Percentiles rank a stretch among this genome's conserved stretches.
phyloP scores from a whole-genome alignment of 2,797 vertebrate species.

The Hydrocynus forskahlii region DNA sequence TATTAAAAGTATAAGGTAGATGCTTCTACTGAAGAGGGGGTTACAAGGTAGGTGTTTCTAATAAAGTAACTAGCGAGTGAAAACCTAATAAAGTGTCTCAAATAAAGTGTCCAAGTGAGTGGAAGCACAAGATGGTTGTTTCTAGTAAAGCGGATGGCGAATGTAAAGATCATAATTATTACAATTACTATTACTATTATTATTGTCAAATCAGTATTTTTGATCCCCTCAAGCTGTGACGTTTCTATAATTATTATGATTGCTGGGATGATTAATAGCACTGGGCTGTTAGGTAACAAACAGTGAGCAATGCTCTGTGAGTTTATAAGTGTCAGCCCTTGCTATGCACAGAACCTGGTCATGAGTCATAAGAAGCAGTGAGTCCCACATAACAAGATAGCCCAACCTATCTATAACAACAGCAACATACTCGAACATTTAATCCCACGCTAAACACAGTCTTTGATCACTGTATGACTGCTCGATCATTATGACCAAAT shows the following conservation, averaged over 20 bases:
- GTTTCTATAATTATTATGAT: conserved; percentile 30
- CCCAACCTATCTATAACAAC: conserved; percentile 43
- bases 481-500: conserved; percentile 46
- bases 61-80: too few species aligned
- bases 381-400: conserved; percentile 52
- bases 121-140: background rate
- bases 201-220: background rate
- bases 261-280: conserved; percentile 18
- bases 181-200: background rate
- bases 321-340: conserved; percentile 26
- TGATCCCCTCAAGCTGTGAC: background rate
- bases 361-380: conserved; percentile 54
- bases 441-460: conserved; percentile 48
- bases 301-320: conserved; percentile 43
- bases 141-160: background rate
- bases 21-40: too few species aligned
- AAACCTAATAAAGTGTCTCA: background rate
- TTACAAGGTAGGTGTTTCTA: too few species aligned
- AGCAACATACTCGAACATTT: conserved; percentile 43
- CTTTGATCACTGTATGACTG: conserved; percentile 50
- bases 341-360: conserved; percentile 33
- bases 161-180: background rate
- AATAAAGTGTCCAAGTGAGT: background rate
- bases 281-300: conserved; percentile 49
- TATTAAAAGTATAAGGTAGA: background rate